Conservation (phyloP, 2,113 vertebrate genomes). For the Cyanocitta stelleri region DNA sequence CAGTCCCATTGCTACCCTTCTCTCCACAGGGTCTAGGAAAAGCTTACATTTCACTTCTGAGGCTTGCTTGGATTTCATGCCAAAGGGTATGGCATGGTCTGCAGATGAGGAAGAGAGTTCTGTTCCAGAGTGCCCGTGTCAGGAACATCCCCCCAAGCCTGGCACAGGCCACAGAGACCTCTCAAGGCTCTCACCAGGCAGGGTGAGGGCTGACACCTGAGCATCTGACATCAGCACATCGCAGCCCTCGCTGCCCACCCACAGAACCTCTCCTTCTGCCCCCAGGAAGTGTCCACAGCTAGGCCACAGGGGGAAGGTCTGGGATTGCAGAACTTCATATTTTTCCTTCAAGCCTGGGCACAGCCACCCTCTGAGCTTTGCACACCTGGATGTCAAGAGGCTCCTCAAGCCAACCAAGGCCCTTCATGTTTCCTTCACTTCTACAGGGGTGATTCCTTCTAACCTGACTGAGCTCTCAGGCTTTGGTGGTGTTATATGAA, state of each 20-base stretch:
- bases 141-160: background rate
- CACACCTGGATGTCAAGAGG: background rate
- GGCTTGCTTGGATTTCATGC: background rate
- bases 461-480: background rate
- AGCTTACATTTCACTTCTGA: background rate
- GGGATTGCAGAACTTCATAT: background rate
- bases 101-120: background rate
- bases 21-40: background rate
- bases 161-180: background rate
- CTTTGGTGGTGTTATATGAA: background rate
- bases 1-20: background rate
- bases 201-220: background rate
- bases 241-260: background rate
- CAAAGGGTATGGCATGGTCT: background rate
- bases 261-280: background rate
- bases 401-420: background rate
- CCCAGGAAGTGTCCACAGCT: background rate
- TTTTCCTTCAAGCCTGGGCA: background rate
- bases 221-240: too few relatives aligned
- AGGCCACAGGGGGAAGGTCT: background rate
- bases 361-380: background rate
- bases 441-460: background rate
- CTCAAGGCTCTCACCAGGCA: background rate
- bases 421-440: background rate
- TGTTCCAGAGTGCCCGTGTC: rapidly evolving